Base-by-base conservation (phyloP, 2,113 vertebrate genomes). In the Oostethus manadensis region DNA sequence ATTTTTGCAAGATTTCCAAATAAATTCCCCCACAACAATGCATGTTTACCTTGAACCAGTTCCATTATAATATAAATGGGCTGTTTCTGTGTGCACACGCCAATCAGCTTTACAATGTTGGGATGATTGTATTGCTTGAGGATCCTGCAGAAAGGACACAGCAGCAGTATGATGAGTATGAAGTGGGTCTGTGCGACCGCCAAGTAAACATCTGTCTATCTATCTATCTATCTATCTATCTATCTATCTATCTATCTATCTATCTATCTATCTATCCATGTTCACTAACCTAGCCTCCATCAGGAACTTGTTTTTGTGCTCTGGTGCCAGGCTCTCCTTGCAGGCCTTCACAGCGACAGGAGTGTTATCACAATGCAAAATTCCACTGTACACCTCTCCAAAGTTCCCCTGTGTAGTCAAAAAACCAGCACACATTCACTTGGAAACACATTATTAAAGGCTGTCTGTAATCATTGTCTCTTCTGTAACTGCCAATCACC, bases 1-100 rank as follows among this genome's bases (percentile, higher is more conserved):
- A 33, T 49, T 49, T 49, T 22, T 22, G 14, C 21, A 23, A 3
- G 6, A 50, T 50, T 50, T 50, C 48, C 13, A 6, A 50, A 6
- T 26, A 54, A 56, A 40, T 10, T 3, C 9, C 11, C n/a, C 10
- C 17, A 38, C 9, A 20, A 20, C 17, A 35, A 22, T 16, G 11
- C 7, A 48, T 48, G 20, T 44, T 56, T 77, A 96, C 97, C 96
- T 84, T 93, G 88, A 51, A 98, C 89, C 0, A 99, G 88, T 85
- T 99, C 97, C 97, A 98, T 98, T 81, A 98, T 90, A 0, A 99
- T 99, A 81, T 97, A 98, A 62, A 99, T 93, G 21, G 97, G 97
- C 76, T 98, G 95, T 17, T 94, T 93, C 91, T 98, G 95, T 0
- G 95, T 99, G 79, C 97, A 99, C 61, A 99, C 93, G 0, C 97